Conservation (phyloP, 2,888 invertebrate species). For the Bugula neritina region DNA sequence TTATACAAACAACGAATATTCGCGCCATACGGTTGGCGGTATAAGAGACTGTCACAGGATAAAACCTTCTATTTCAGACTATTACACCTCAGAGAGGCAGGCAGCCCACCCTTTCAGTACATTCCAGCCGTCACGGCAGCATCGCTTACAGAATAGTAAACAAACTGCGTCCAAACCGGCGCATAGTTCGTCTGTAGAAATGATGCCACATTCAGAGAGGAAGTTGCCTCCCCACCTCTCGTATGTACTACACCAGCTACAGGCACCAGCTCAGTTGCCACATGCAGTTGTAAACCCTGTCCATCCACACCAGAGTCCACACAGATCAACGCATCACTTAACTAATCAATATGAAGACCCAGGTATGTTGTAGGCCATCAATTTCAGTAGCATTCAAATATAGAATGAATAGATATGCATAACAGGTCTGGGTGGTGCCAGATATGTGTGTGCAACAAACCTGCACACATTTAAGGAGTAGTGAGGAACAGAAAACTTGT, state of each 20-base stretch:
- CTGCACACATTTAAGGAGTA: neutral
- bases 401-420: neutral
- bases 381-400: neutral
- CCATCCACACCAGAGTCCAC: neutral
- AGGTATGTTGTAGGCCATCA: neutral
- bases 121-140: conserved; percentile 16
- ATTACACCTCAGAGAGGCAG: neutral
- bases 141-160: neutral
- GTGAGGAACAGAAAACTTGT: neutral
- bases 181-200: neutral
- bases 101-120: conserved; percentile 8
- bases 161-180: neutral
- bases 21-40: conserved; percentile 10
- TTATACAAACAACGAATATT: neutral
- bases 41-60: neutral
- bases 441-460: neutral
- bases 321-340: neutral
- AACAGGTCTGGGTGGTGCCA: neutral
- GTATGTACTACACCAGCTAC: conserved; percentile 11
- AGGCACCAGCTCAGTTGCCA: conserved; percentile 1
- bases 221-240: neutral
- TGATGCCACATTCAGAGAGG: conserved; percentile 5
- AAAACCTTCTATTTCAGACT: neutral
- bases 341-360: conserved; percentile 17
- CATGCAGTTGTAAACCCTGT: conserved; percentile 14